Conservation (phyloP, 1,140 invertebrate genomes). For the Drosophila ficusphila region DNA sequence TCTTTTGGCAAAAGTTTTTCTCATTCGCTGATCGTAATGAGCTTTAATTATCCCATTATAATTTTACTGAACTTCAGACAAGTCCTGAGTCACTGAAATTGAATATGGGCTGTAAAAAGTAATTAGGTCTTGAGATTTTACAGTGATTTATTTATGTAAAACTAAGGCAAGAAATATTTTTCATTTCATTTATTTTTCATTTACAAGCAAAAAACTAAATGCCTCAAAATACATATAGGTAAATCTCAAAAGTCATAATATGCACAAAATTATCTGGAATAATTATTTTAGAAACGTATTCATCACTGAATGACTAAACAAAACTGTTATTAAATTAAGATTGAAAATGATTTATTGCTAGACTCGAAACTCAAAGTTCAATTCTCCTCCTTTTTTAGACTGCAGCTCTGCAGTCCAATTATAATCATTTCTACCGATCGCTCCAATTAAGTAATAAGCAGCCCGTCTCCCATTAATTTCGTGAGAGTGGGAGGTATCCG, state of each 20-base stretch:
- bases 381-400: neutral
- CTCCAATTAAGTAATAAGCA: constrained; percentile 39
- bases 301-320: neutral
- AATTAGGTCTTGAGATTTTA: neutral
- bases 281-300: neutral
- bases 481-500: constrained; percentile 23
- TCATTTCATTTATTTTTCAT: too few relatives aligned
- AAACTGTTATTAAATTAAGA: neutral
- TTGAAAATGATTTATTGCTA: neutral
- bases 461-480: constrained; percentile 16
- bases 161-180: too few relatives aligned
- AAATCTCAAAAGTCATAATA: too few relatives aligned
- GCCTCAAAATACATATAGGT: too few relatives aligned
- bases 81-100: neutral
- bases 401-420: constrained; percentile 11
- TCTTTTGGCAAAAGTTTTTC: constrained; percentile 20
- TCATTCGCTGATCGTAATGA: constrained; percentile 25
- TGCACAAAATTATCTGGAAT: too few relatives aligned
- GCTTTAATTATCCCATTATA: constrained; percentile 32
- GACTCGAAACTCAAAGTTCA: neutral
- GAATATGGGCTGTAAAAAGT: neutral
- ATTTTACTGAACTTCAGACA: neutral
- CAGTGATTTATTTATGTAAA: neutral
- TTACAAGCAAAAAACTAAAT: too few relatives aligned
- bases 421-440: constrained; percentile 14